phyloP scores from a whole-genome alignment of 2,888 invertebrate species.

The Lithophane ornitopus region DNA sequence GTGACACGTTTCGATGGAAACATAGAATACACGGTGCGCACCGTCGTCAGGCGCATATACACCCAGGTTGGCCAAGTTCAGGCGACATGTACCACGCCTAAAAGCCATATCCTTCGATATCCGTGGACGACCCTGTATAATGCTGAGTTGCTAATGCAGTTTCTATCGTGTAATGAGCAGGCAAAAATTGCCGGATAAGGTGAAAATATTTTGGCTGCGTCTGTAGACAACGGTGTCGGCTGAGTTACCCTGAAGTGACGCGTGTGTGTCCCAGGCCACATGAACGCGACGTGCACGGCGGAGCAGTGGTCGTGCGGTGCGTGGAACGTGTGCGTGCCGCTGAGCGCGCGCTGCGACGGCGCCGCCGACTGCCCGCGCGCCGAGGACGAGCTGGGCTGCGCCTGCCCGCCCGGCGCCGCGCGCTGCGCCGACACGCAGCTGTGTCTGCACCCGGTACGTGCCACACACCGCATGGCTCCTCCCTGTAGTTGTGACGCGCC shows the following conservation, averaged over 20 bases:
- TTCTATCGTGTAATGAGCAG: too few species aligned
- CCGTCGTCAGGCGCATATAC: too few species aligned
- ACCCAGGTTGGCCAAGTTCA: too few species aligned
- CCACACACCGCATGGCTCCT: conserved; percentile 61
- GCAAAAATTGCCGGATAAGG: not conserved
- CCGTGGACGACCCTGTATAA: too few species aligned
- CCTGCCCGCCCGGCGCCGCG: conserved; percentile 78
- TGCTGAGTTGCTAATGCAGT: too few species aligned
- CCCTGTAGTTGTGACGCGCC: conserved; percentile 49
- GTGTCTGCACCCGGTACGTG: conserved; percentile 73
- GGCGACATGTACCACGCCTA: too few species aligned
- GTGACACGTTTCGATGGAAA: too few species aligned
- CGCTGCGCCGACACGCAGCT: conserved; percentile 75
- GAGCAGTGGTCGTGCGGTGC: conserved; percentile 92
- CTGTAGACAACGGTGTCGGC: not conserved
- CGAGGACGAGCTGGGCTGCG: conserved; percentile 91
- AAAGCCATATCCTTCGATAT: too few species aligned
- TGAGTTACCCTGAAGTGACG: too few species aligned
- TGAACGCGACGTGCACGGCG: conserved; percentile 83
- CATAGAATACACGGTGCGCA: too few species aligned
- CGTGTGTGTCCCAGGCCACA: conserved; percentile 72
- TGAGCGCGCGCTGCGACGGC: conserved; percentile 93
- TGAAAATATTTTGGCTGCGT: not conserved
- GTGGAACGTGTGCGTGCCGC: conserved; percentile 92
- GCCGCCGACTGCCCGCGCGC: conserved; percentile 92